These are phyloP conservation scores for Hippopotamus amphibius DNA, from an alignment of 2,113 vertebrate species.

Conservation along the genomic window DNA sequence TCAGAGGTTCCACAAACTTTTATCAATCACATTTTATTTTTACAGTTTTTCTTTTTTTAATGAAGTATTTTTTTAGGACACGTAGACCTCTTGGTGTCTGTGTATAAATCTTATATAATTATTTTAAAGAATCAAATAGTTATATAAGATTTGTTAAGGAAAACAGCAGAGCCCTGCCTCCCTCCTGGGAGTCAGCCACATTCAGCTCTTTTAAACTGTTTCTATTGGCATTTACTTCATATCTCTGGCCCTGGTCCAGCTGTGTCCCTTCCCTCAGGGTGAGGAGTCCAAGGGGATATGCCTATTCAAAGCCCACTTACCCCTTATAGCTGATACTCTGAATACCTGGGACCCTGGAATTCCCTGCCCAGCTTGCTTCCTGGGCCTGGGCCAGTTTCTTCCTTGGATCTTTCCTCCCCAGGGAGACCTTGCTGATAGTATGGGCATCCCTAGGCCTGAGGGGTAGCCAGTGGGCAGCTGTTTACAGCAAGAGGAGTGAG, in stretches of 20 bases:
- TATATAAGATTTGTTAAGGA: background rate
- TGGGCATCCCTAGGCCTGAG: background rate
- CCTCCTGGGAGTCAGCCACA: background rate
- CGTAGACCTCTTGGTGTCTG: background rate
- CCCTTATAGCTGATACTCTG: background rate
- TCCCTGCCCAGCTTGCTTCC: background rate
- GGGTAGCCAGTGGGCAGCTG: background rate
- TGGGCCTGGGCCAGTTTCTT: background rate
- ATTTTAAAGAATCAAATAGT: background rate
- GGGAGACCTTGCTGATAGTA: background rate
- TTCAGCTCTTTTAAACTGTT: constrained; percentile 26
- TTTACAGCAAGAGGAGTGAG: background rate
- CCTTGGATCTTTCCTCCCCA: background rate
- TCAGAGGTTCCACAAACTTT: constrained; percentile 24
- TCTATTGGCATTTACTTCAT: background rate
- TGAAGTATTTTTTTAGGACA: constrained; percentile 27
- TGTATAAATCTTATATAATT: too few species aligned
- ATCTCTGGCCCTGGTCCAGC: background rate
- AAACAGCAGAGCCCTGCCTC: background rate
- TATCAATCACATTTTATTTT: constrained; percentile 24
- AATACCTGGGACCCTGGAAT: background rate
- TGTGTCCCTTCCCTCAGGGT: background rate
- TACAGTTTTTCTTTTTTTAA: background rate
- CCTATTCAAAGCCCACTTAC: constrained; percentile 3
- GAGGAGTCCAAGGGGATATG: background rate